Evolutionary conservation across 2,797 vertebrate species (phyloP).

Genomic region (Sebastes melanostomus): DNA sequence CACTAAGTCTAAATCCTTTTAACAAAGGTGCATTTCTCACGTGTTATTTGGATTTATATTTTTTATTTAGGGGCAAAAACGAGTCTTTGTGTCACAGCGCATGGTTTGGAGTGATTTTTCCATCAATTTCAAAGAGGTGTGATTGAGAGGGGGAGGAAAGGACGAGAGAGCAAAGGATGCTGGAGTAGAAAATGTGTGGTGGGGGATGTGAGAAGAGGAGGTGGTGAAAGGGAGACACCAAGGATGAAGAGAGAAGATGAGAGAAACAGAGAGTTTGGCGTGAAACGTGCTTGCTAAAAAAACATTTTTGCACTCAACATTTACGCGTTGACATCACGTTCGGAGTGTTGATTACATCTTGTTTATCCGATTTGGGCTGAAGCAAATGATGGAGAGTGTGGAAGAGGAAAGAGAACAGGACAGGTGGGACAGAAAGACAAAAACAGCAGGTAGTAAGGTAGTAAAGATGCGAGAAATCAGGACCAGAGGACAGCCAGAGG

Average conservation of each 20-base stretch:
- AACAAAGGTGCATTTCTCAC: conserved; percentile 4
- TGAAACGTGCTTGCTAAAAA: neutral
- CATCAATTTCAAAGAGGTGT: neutral
- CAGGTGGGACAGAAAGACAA: neutral
- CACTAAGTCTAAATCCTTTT: neutral
- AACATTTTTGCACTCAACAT: neutral
- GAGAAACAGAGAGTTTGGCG: conserved; percentile 1
- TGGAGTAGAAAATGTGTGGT: neutral
- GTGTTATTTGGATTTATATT: neutral
- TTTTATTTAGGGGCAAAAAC: neutral
- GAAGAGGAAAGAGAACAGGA: neutral
- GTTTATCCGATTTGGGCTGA: neutral
- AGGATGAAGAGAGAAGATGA: neutral
- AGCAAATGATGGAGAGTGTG: neutral
- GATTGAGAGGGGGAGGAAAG: neutral
- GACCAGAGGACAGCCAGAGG: conserved; percentile 1
- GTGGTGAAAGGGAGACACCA: neutral
- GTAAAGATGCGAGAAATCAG: conserved; percentile 9
- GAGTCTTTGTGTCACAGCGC: neutral
- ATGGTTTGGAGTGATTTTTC: neutral
- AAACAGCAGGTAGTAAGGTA: neutral
- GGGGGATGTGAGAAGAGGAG: neutral
- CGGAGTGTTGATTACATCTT: conserved; percentile 29
- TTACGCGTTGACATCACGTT: neutral
- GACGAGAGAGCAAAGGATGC: neutral